phyloP scores from a whole-genome alignment of 2,888 invertebrate genomes.

The Malthinus flaveolus region DNA sequence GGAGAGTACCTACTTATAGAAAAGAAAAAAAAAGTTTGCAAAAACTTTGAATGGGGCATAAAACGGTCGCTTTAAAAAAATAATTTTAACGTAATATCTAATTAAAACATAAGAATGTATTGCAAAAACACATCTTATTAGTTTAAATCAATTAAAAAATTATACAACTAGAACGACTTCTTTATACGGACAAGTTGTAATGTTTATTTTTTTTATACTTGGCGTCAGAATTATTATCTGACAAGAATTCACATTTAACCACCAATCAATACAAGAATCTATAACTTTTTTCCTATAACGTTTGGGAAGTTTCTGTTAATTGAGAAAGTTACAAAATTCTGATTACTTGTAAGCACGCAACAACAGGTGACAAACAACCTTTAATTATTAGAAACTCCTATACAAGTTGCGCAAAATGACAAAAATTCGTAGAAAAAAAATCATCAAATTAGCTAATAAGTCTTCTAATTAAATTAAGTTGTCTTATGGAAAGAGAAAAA shows the following conservation, averaged over 20 bases:
- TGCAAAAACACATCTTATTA: constrained; percentile 4
- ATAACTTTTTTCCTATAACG: constrained; percentile 2
- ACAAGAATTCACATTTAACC: constrained; percentile 20
- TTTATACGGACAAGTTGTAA: constrained; percentile 7
- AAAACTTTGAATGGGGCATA: too few relatives aligned
- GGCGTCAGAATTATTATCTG: constrained; percentile 21
- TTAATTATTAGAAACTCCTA: not conserved
- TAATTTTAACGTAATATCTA: too few relatives aligned
- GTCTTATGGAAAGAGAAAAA: not conserved
- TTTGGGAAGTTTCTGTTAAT: constrained; percentile 3
- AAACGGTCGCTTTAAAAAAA: too few relatives aligned
- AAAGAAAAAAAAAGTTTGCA: too few relatives aligned
- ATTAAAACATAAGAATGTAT: not conserved
- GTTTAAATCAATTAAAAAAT: constrained; percentile 18
- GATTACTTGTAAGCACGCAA: constrained; percentile 1
- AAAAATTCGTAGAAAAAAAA: not conserved
- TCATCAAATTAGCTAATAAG: not conserved
- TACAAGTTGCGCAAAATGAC: not conserved
- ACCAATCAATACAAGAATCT: constrained; percentile 8
- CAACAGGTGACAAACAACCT: not conserved
- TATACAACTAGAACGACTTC: constrained; percentile 18
- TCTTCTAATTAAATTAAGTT: constrained; percentile 1
- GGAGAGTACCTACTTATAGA: too few relatives aligned
- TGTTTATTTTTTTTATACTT: constrained; percentile 12
- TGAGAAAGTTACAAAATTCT: not conserved